Evolutionary conservation across 2,797 vertebrate species (phyloP).

Genomic region (Eidolon dupreanum): DNA sequence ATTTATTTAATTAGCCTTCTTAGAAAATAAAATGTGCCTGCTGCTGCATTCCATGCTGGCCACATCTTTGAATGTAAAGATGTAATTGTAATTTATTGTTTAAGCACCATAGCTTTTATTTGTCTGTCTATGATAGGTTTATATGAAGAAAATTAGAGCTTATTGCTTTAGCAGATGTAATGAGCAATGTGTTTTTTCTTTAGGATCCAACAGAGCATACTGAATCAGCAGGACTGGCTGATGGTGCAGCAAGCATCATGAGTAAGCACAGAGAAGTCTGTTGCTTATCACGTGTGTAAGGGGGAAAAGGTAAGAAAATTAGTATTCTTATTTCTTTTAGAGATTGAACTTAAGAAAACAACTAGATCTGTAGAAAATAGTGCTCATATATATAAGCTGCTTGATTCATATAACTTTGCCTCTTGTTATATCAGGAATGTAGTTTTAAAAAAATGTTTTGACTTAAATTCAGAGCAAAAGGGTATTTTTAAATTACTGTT

Average conservation of each 20-base stretch:
- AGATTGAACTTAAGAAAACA: conserved; percentile 44
- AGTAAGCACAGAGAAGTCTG: conserved; percentile 81
- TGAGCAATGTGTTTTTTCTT: conserved; percentile 78
- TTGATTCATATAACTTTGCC: conserved; percentile 57
- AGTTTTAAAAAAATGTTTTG: conserved; percentile 40
- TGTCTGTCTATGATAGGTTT: conserved; percentile 33
- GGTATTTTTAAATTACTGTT: conserved; percentile 61
- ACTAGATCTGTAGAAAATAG: neutral
- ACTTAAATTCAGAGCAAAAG: conserved; percentile 50
- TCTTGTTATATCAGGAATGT: conserved; percentile 39
- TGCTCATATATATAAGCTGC: neutral
- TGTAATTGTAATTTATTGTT: conserved; percentile 65
- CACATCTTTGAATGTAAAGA: conserved; percentile 64
- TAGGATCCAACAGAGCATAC: conserved; percentile 81
- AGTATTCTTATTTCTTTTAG: conserved; percentile 24
- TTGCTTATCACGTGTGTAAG: conserved; percentile 81
- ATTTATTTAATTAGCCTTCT: conserved; percentile 66
- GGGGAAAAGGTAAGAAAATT: conserved; percentile 83
- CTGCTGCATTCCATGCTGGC: neutral
- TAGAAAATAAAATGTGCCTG: conserved; percentile 10
- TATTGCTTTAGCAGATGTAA: conserved; percentile 64
- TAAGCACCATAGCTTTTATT: conserved; percentile 67
- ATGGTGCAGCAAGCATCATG: conserved; percentile 82
- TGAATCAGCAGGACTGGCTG: conserved; percentile 83
- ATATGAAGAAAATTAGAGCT: conserved; percentile 48